Evolutionary conservation across 2,797 vertebrate genomes (phyloP).

Genomic region (Lacerta agilis): DNA sequence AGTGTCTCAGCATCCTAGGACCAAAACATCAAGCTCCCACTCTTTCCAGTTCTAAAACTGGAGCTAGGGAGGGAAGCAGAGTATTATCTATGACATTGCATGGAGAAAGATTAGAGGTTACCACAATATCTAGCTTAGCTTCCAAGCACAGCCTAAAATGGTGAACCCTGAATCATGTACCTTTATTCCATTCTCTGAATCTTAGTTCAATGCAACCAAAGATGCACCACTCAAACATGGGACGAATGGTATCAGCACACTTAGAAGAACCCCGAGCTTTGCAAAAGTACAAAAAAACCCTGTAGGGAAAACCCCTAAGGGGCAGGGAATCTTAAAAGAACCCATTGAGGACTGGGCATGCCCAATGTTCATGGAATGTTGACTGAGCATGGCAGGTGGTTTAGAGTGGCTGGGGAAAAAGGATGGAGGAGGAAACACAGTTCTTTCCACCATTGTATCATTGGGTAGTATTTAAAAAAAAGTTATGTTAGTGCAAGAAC

Average conservation of each 20-base stretch:
- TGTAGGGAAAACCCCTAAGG: no score
- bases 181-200: neutral
- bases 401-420: neutral
- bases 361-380: neutral
- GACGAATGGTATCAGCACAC: neutral
- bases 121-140: neutral
- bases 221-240: neutral
- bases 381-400: no score
- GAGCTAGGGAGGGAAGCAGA: neutral
- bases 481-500: no score
- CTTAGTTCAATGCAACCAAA: neutral
- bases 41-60: neutral
- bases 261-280: neutral
- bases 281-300: neutral
- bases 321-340: neutral
- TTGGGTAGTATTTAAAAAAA: no score
- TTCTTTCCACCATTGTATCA: no score
- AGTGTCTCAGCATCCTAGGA: neutral
- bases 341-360: neutral
- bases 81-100: neutral
- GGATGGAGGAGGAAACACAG: neutral
- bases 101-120: neutral
- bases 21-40: neutral
- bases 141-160: neutral
- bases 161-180: neutral